Percentiles rank a stretch among this genome's conserved stretches.
These are phyloP conservation scores for Octodonta nipae DNA, from an alignment of 2,888 invertebrate species.

Conservation along the genomic window DNA sequence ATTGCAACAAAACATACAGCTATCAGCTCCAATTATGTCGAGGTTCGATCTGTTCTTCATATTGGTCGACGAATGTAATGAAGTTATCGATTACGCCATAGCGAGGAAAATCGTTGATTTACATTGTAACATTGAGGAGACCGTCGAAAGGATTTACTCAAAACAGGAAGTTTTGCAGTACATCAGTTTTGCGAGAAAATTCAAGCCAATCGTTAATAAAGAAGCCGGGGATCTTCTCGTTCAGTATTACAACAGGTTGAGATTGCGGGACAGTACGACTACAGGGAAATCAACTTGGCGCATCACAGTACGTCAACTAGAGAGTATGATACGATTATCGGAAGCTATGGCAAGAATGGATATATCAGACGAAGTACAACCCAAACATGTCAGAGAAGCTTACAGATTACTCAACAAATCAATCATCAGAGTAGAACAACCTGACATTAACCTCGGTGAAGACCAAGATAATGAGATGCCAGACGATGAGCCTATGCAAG, in stretches of 20 bases:
- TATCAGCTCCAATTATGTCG: slow-evolving; percentile 97
- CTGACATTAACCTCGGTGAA: slow-evolving; percentile 86
- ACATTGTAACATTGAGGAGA: slow-evolving; percentile 73
- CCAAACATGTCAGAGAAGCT: slow-evolving; percentile 84
- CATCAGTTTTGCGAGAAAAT: slow-evolving; percentile 90
- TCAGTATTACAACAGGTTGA: slow-evolving; percentile 66
- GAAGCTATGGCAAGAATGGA: slow-evolving; percentile 95
- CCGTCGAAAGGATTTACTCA: slow-evolving; percentile 67
- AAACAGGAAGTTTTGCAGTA: slow-evolving; percentile 85
- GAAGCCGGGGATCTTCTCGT: slow-evolving; percentile 76
- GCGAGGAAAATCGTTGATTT: slow-evolving; percentile 90
- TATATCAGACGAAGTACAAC: slow-evolving; percentile 77
- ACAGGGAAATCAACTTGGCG: slow-evolving; percentile 68
- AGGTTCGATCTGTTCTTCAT: slow-evolving; percentile 98
- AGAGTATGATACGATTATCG: slow-evolving; percentile 88
- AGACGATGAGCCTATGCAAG: slow-evolving; percentile 36
- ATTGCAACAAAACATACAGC: slow-evolving; percentile 81
- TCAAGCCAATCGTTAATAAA: slow-evolving; percentile 75
- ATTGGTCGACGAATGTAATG: slow-evolving; percentile 90
- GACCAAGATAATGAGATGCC: slow-evolving; percentile 42
- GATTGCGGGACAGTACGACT: slow-evolving; percentile 64
- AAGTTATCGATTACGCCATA: slow-evolving; percentile 91
- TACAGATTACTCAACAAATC: slow-evolving; percentile 82
- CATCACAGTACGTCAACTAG: slow-evolving; percentile 91
- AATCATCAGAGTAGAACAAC: slow-evolving; percentile 93